Evolutionary conservation across 2,888 invertebrate species (phyloP).

Genomic region (Galerucella nymphaeae): DNA sequence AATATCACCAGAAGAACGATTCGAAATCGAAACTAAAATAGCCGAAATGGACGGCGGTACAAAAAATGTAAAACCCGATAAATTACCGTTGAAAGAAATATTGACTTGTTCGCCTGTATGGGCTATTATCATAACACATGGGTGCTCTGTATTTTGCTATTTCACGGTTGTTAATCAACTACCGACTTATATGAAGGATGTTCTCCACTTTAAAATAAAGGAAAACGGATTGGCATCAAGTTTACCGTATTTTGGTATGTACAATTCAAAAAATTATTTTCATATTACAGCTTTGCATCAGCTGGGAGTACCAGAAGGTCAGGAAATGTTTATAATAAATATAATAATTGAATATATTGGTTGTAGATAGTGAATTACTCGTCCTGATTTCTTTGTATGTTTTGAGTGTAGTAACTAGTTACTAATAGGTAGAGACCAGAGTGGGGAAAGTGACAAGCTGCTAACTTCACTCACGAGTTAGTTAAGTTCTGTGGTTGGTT

Average conservation of each 20-base stretch:
- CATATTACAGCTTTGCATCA: neutral
- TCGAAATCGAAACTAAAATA: slow-evolving; percentile 75
- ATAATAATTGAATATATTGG: neutral
- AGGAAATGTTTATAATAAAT: neutral
- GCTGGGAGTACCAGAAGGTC: slow-evolving; percentile 8
- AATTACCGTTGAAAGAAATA: slow-evolving; percentile 81
- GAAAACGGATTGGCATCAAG: slow-evolving; percentile 88
- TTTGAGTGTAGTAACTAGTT: too few species aligned
- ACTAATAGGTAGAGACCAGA: too few species aligned
- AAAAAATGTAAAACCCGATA: slow-evolving; percentile 59
- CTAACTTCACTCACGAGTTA: too few species aligned
- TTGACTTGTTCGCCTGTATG: slow-evolving; percentile 81
- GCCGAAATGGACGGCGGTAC: slow-evolving; percentile 60
- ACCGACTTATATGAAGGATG: slow-evolving; percentile 86
- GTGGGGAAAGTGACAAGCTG: too few species aligned
- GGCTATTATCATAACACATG: slow-evolving; percentile 87
- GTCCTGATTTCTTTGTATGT: too few species aligned
- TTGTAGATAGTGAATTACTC: neutral
- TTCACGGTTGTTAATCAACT: slow-evolving; percentile 89
- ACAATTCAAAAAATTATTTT: neutral
- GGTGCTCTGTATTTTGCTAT: slow-evolving; percentile 87
- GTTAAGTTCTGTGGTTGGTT: too few species aligned
- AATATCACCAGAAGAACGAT: slow-evolving; percentile 77
- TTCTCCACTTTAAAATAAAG: slow-evolving; percentile 82
- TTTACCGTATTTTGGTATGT: slow-evolving; percentile 80